phyloP scores from a whole-genome alignment of 2,888 invertebrate genomes.

The Neoascia interrupta region DNA sequence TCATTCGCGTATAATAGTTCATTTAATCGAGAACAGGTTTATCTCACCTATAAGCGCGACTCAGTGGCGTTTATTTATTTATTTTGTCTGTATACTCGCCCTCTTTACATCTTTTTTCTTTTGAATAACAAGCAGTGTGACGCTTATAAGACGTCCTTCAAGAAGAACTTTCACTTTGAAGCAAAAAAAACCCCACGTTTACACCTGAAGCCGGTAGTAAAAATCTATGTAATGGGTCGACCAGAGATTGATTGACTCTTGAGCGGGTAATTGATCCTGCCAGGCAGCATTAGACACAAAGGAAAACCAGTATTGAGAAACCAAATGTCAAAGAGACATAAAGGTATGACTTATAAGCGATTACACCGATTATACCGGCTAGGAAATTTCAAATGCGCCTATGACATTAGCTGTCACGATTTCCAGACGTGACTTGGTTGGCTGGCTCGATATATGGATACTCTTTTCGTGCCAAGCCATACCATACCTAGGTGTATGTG shows the following conservation, averaged over 20 bases:
- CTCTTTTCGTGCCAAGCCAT: conserved; percentile 7
- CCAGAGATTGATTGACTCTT: conserved; percentile 48
- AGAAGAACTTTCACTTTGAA: conserved; percentile 68
- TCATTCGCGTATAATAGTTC: conserved; percentile 56
- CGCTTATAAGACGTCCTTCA: conserved; percentile 63
- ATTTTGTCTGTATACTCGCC: conserved; percentile 45
- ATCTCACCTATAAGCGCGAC: conserved; percentile 64
- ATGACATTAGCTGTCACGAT: conserved; percentile 71
- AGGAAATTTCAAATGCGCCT: conserved; percentile 64
- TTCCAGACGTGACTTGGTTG: conserved; percentile 71
- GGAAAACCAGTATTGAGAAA: conserved; percentile 38
- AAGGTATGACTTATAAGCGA: conserved; percentile 22
- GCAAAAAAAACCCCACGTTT: conserved; percentile 24
- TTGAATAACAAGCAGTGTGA: conserved; percentile 57
- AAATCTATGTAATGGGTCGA: conserved; percentile 28
- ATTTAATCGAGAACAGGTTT: conserved; percentile 64
- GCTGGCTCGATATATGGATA: conserved; percentile 14
- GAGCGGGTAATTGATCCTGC: conserved; percentile 57
- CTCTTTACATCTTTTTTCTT: conserved; percentile 44
- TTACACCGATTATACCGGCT: conserved; percentile 56
- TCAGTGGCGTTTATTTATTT: conserved; percentile 37
- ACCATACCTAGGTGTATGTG: conserved; percentile 45
- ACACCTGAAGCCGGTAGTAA: conserved; percentile 61
- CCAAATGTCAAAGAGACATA: conserved; percentile 60
- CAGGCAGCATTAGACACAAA: conserved; percentile 18